phyloP scores from a whole-genome alignment of 1,140 invertebrate species.

The Ceratina calcarata region DNA sequence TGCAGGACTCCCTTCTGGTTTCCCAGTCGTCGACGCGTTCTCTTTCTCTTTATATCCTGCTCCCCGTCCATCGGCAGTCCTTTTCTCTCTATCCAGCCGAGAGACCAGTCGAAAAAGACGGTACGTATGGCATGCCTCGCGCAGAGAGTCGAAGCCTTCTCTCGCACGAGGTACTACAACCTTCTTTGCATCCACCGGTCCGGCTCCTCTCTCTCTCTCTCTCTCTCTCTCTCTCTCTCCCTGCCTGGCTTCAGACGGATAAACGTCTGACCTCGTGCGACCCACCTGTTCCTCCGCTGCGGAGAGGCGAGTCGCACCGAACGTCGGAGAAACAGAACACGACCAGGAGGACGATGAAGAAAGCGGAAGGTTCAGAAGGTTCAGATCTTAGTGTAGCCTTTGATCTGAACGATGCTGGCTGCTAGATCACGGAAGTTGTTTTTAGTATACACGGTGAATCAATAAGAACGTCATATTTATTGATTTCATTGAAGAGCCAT shows the following conservation, averaged over 20 bases:
- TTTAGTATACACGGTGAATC: slow-evolving; percentile 14
- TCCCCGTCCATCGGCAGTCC: slow-evolving; percentile 8
- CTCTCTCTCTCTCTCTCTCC: slow-evolving; percentile 35
- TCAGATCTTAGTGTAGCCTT: slow-evolving; percentile 23
- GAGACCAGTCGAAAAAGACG: slow-evolving; percentile 46
- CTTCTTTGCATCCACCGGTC: slow-evolving; percentile 69
- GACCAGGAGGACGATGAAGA: slow-evolving; percentile 4
- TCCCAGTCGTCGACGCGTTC: slow-evolving; percentile 40
- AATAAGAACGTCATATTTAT: too few species aligned
- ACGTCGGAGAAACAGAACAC: slow-evolving; percentile 1
- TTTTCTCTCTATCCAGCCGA: background rate
- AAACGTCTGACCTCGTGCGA: slow-evolving; percentile 60
- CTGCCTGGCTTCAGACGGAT: slow-evolving; percentile 52
- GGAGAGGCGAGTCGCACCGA: slow-evolving; percentile 18
- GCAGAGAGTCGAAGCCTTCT: slow-evolving; percentile 64
- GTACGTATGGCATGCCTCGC: slow-evolving; percentile 58
- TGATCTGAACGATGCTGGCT: slow-evolving; percentile 26
- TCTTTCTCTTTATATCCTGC: slow-evolving; percentile 15
- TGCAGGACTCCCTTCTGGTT: slow-evolving; percentile 49
- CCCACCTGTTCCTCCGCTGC: slow-evolving; percentile 50
- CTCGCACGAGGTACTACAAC: slow-evolving; percentile 66
- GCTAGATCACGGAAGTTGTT: slow-evolving; percentile 40
- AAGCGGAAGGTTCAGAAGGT: background rate
- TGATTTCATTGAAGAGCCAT: too few species aligned
- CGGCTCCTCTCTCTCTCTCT: slow-evolving; percentile 19